Percentiles rank a stretch among this genome's conserved stretches.
Conservation (phyloP, 2,113 vertebrate species). For the Microtus pennsylvanicus region DNA sequence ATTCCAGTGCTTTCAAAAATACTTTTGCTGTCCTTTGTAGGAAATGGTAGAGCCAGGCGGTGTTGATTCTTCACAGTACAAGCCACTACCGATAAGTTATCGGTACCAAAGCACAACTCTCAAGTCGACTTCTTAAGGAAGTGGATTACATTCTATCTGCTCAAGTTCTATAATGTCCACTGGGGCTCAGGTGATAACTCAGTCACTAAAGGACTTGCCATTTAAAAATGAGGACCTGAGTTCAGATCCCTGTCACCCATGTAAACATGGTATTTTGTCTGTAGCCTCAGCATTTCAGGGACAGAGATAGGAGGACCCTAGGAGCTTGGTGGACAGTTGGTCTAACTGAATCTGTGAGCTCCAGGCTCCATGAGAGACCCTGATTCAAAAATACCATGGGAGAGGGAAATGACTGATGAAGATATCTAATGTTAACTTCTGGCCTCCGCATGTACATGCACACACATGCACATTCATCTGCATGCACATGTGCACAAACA, state of each 20-base stretch:
- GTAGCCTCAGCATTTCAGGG: not conserved
- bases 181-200: not conserved
- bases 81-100: slow-evolving; percentile 64
- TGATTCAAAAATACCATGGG: not conserved
- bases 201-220: not conserved
- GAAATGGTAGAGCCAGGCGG: not conserved
- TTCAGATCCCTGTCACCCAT: not conserved
- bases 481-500: not conserved
- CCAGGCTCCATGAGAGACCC: not conserved
- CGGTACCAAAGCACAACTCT: slow-evolving; percentile 63
- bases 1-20: not conserved
- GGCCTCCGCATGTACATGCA: too few relatives aligned
- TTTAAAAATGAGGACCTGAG: not conserved
- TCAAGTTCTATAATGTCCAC: slow-evolving; percentile 84
- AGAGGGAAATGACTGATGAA: not conserved
- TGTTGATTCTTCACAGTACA: slow-evolving; percentile 67
- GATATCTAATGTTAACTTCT: not conserved
- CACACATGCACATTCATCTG: not conserved
- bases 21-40: not conserved
- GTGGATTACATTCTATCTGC: slow-evolving; percentile 88
- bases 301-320: not conserved
- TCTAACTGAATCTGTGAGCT: not conserved
- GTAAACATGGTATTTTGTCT: not conserved
- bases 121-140: slow-evolving; percentile 90
- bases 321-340: not conserved